Evolutionary conservation across 2,113 vertebrate species (phyloP).

Genomic region (Lepus timidus): DNA sequence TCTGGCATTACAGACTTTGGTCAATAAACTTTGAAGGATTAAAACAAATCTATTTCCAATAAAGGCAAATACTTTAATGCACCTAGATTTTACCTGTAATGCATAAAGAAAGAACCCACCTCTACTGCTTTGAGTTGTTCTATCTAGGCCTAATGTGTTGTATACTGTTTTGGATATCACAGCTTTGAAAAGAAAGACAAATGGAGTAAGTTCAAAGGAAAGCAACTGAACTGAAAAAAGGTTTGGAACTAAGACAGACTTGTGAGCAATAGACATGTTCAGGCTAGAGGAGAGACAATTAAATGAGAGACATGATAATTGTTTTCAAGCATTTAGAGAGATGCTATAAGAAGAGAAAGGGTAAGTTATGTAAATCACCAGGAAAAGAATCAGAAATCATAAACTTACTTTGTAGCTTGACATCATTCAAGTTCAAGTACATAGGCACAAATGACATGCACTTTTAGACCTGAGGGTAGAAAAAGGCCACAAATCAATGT

Average conservation of each 20-base stretch:
- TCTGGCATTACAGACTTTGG: constrained; percentile 35
- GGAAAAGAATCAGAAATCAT: constrained; percentile 25
- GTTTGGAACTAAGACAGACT: constrained; percentile 76
- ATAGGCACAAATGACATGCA: constrained; percentile 55
- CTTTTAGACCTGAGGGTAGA: constrained; percentile 58
- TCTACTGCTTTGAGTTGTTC: constrained; percentile 44
- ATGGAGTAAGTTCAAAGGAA: constrained; percentile 80
- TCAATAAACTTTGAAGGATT: constrained; percentile 63
- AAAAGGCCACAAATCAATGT: constrained; percentile 70
- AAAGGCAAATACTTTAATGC: constrained; percentile 74
- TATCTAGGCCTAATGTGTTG: constrained; percentile 4
- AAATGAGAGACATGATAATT: constrained; percentile 30
- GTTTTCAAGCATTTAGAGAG: constrained; percentile 63
- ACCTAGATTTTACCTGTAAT: constrained; percentile 60
- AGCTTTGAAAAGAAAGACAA: constrained; percentile 72
- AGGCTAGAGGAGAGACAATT: constrained; percentile 59
- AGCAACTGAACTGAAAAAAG: constrained; percentile 75
- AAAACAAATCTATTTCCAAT: constrained; percentile 69
- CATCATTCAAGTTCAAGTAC: constrained; percentile 73
- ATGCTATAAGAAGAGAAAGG: background rate
- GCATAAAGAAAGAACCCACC: constrained; percentile 47
- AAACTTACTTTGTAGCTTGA: constrained; percentile 47
- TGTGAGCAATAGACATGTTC: constrained; percentile 56
- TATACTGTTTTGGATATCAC: constrained; percentile 53
- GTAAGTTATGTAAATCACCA: constrained; percentile 54